phyloP scores from a whole-genome alignment of 2,888 invertebrate species.

The Eupeodes luniger region DNA sequence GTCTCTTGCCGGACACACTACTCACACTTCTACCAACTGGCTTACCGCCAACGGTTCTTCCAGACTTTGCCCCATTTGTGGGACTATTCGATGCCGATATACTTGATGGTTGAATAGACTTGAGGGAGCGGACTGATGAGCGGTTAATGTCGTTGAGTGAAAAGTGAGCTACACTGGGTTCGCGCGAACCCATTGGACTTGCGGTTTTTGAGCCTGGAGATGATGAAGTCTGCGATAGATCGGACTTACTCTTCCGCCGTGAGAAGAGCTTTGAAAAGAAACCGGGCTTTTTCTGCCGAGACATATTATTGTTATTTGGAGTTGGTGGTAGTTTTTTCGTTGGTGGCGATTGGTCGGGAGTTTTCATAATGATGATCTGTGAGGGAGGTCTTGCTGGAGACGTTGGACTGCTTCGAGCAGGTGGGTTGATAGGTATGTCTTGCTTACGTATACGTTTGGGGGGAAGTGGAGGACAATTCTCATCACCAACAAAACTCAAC shows the following conservation, averaged over 20 bases:
- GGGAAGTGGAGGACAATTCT: constrained; percentile 90
- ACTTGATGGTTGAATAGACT: constrained; percentile 80
- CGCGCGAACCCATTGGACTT: constrained; percentile 80
- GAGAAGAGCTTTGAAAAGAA: constrained; percentile 88
- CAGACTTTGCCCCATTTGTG: constrained; percentile 73
- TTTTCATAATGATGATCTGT: constrained; percentile 83
- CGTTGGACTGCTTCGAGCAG: constrained; percentile 71
- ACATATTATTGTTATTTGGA: constrained; percentile 81
- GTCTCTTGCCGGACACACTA: constrained; percentile 87
- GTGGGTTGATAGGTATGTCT: constrained; percentile 39
- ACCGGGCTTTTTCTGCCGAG: constrained; percentile 87
- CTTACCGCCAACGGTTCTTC: constrained; percentile 83
- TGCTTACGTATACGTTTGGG: constrained; percentile 90
- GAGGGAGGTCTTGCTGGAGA: constrained; percentile 79
- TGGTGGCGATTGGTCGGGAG: constrained; percentile 84
- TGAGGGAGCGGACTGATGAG: constrained; percentile 81
- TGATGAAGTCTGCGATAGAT: constrained; percentile 79
- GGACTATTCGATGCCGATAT: constrained; percentile 84
- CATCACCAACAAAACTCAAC: constrained; percentile 84
- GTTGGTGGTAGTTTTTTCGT: constrained; percentile 86
- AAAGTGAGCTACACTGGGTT: constrained; percentile 81
- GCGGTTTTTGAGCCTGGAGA: constrained; percentile 78
- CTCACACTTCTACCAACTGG: constrained; percentile 87
- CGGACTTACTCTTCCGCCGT: constrained; percentile 85
- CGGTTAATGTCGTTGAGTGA: constrained; percentile 80